Evolutionary conservation across 2,888 invertebrate species (phyloP).

Genomic region (Acrobasis suavella): DNA sequence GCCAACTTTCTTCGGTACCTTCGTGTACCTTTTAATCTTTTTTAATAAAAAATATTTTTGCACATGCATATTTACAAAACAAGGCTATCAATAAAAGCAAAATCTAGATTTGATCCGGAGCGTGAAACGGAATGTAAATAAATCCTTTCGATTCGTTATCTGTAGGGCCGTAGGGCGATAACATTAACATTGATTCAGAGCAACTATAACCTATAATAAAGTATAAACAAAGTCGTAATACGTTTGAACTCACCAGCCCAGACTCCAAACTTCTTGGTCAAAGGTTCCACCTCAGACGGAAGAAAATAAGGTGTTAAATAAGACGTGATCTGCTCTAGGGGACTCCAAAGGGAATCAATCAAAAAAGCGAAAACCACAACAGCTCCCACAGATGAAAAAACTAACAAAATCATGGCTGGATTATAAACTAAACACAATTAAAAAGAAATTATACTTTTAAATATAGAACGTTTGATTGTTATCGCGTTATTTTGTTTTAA

Average conservation of each 20-base stretch:
- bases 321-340: constrained; percentile 82
- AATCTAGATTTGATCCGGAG: background rate
- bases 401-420: constrained; percentile 39
- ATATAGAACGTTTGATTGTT: constrained; percentile 28
- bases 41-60: too few relatives aligned
- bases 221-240: background rate
- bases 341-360: constrained; percentile 84
- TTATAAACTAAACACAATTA: constrained; percentile 2
- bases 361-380: constrained; percentile 60
- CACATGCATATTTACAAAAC: too few relatives aligned
- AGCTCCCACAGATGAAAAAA: constrained; percentile 77
- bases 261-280: constrained; percentile 87
- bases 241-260: constrained; percentile 90
- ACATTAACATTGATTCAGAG: constrained; percentile 16
- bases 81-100: too few relatives aligned
- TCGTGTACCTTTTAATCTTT: too few relatives aligned
- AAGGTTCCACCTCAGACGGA: constrained; percentile 82
- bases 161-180: constrained; percentile 9
- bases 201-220: constrained; percentile 8
- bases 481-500: constrained; percentile 5
- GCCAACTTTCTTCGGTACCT: too few relatives aligned
- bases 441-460: constrained; percentile 23
- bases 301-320: constrained; percentile 86
- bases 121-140: background rate
- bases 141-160: background rate